A percentile compares a stretch with the other conserved stretches of the same genome.
Evolutionary conservation across 2,113 vertebrate species (phyloP).

Genomic region (Dasyprocta punctata): DNA sequence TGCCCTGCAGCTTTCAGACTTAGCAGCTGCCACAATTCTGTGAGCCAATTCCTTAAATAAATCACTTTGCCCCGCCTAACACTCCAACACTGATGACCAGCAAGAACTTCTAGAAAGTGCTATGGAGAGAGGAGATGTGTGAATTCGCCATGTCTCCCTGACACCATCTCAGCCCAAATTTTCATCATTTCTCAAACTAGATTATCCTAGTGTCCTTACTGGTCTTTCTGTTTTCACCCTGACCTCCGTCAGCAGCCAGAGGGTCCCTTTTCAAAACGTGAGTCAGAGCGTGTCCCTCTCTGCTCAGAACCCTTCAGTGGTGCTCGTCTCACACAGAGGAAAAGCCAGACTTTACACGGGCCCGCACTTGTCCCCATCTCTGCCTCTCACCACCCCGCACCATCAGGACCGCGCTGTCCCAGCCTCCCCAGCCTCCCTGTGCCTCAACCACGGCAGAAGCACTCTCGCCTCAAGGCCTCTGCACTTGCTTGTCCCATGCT

Average conservation of each 20-base stretch:
- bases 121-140: not conserved
- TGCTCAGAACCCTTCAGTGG: not conserved
- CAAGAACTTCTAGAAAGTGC: not conserved
- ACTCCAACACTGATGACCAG: not conserved
- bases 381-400: accelerated
- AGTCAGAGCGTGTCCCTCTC: not conserved
- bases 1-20: not conserved
- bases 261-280: not conserved
- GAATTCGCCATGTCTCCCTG: not conserved
- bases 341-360: not conserved
- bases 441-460: not conserved
- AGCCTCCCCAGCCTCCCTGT: not conserved
- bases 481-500: not conserved
- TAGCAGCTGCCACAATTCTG: not conserved
- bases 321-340: not conserved
- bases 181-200: not conserved
- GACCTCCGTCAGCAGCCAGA: not conserved
- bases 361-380: not conserved
- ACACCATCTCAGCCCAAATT: not conserved
- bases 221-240: not conserved
- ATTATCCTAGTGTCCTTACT: not conserved
- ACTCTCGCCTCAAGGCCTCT: not conserved
- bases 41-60: not conserved
- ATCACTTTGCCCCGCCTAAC: not conserved
- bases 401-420: not conserved